These are phyloP conservation scores for Chesias legatella DNA, from an alignment of 2,888 invertebrate species.

Conservation along the genomic window DNA sequence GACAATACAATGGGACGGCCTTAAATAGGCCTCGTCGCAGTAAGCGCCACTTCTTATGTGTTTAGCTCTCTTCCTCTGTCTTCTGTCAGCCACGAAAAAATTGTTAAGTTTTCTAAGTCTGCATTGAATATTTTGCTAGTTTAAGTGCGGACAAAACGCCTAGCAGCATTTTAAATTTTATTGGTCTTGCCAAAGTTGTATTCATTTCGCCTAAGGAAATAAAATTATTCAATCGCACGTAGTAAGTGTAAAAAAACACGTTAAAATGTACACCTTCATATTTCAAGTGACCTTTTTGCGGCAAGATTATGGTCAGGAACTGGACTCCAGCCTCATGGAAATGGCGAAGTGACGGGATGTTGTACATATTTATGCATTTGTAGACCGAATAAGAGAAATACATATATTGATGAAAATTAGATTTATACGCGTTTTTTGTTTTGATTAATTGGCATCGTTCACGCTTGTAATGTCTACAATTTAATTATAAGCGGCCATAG, in stretches of 20 bases:
- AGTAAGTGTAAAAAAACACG: background rate
- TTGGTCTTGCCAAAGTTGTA: no score
- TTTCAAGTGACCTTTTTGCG: background rate
- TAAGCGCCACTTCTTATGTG: no score
- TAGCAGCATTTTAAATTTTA: no score
- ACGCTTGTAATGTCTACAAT: constrained; percentile 6
- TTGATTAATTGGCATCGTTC: constrained; percentile 10
- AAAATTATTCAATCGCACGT: no score
- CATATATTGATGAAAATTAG: constrained; percentile 18
- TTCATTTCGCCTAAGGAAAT: no score
- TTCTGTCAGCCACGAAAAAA: no score
- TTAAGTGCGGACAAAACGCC: no score
- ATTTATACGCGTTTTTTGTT: constrained; percentile 11
- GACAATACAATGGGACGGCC: no score
- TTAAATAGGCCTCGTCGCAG: no score
- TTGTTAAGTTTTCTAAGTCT: no score
- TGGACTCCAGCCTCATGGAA: background rate
- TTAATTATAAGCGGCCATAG: constrained; percentile 8
- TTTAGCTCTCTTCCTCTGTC: no score
- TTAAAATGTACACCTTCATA: constrained; percentile 3
- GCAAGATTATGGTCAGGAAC: constrained; percentile 5
- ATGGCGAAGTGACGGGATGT: constrained; percentile 8
- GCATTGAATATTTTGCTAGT: no score
- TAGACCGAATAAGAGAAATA: constrained; percentile 7
- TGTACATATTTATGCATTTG: constrained; percentile 1